Percentiles rank a stretch among this genome's conserved stretches.
Evolutionary conservation across 2,113 vertebrate genomes (phyloP).

Genomic region (Tragelaphus strepsiceros): DNA sequence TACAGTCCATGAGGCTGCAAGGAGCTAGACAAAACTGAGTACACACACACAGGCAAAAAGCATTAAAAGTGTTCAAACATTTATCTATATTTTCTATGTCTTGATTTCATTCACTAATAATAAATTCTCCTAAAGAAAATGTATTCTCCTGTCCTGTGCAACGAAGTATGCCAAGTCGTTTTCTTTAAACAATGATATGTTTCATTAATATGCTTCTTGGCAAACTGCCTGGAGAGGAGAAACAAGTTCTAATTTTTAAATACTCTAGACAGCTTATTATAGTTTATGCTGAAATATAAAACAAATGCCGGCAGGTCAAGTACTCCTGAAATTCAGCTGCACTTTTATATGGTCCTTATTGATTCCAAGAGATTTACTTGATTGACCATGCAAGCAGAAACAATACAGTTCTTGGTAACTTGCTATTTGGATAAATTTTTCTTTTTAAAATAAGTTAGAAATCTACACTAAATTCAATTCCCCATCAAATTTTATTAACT

Average conservation of each 20-base stretch:
- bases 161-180: neutral
- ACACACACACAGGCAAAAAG: neutral
- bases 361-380: conserved; percentile 16
- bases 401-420: neutral
- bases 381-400: conserved; percentile 4
- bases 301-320: neutral
- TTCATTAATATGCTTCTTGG: conserved; percentile 43
- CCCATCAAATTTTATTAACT: neutral
- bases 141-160: neutral
- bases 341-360: neutral
- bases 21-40: neutral
- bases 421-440: neutral
- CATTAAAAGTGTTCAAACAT: neutral
- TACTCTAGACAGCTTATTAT: conserved; percentile 30
- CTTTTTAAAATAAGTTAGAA: neutral
- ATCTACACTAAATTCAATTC: neutral
- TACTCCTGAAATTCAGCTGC: neutral
- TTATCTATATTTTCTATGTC: conserved; percentile 17
- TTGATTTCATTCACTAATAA: conserved; percentile 9
- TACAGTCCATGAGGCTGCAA: neutral
- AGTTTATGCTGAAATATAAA: conserved; percentile 18
- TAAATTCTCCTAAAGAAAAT: conserved; percentile 38
- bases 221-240: conserved; percentile 13
- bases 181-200: conserved; percentile 9
- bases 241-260: conserved; percentile 48